Evolutionary conservation across 2,888 invertebrate species (phyloP), one percentile per base, ranked within the genome.

Genomic region (Chrysolina haemoptera): DNA sequence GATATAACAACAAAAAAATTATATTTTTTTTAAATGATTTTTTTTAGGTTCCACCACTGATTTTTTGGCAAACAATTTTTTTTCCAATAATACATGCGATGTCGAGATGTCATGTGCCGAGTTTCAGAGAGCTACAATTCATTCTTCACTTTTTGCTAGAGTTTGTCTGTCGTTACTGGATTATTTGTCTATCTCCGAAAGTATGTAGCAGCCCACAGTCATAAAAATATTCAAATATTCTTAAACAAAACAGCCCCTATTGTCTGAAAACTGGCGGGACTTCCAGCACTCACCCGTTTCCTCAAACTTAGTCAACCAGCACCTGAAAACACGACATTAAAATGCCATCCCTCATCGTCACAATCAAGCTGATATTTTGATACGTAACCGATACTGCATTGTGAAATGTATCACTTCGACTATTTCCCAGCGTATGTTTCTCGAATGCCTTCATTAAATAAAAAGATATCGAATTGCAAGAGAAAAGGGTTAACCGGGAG

Each of bases 351-450:
- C 62, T 72, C 67, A 62, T 72, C 68, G 40, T 18, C 46, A 68
- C 68, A 72, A 72, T 72, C 67, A 72, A 46, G 43, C 46, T 67
- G 72, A 72, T 72, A 72, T 72, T 72, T 72, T 72, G 72, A 72
- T 72, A 67, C 50, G 72, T 72, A 72, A 66, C 66, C 66, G 66
- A 66, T 66, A 59, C 62, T 18, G 43, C 62, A 68, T 68, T 68
- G 50, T 50, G 18, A 66, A 66, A 27, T 3, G 8, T 50, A 10
- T 50, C 48, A 66, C 50, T 50, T 35, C 48, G 35, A 50, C 66
- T 35, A 66, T 48, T 66, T 66, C 66, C 66, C 66, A 66, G 66
- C 48, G 50, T 50, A 66, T 66, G 50, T 55, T 55, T 22, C 55
- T 55, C 55, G 55, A 55, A 55, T 55, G 50, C 66, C 66, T 66